Percentiles rank a stretch among this genome's conserved stretches.
Evolutionary conservation across 2,797 vertebrate genomes (phyloP).

Genomic region (Ispidina picta): DNA sequence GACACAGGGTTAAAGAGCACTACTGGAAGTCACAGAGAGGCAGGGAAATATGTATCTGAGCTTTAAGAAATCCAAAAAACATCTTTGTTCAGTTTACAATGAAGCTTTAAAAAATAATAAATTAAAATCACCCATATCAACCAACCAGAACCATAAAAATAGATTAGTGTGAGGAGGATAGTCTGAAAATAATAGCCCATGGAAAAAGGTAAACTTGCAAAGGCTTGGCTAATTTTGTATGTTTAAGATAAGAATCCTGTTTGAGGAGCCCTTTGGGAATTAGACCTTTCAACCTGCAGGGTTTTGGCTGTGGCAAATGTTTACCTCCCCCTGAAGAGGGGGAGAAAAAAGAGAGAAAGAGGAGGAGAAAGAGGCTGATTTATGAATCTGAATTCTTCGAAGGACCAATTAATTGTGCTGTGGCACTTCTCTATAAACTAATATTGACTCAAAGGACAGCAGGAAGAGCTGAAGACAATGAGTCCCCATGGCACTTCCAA

Average conservation of each 20-base stretch:
- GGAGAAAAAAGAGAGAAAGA: background rate
- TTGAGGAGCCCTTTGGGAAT: background rate
- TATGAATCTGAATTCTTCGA: constrained; percentile 55
- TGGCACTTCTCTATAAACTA: constrained; percentile 71
- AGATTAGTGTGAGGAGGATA: background rate
- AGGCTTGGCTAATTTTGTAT: constrained; percentile 39
- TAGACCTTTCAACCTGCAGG: constrained; percentile 26
- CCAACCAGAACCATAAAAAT: background rate
- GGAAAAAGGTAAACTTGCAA: background rate
- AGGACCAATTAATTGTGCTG: constrained; percentile 44
- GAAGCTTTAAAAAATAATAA: background rate
- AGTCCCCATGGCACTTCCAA: constrained; percentile 21
- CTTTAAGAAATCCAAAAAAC: background rate
- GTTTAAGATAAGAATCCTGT: constrained; percentile 54
- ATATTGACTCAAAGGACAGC: constrained; percentile 74
- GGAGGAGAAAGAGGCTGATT: constrained; percentile 33
- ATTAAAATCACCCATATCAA: background rate
- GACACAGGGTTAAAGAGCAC: background rate
- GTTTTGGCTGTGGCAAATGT: background rate
- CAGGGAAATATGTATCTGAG: background rate
- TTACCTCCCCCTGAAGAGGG: background rate
- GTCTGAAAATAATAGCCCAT: background rate
- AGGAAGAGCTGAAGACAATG: constrained; percentile 65
- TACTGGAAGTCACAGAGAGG: background rate
- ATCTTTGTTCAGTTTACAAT: background rate